Evolutionary conservation across 2,797 vertebrate species (phyloP).

Genomic region (Etheostoma perlongum): DNA sequence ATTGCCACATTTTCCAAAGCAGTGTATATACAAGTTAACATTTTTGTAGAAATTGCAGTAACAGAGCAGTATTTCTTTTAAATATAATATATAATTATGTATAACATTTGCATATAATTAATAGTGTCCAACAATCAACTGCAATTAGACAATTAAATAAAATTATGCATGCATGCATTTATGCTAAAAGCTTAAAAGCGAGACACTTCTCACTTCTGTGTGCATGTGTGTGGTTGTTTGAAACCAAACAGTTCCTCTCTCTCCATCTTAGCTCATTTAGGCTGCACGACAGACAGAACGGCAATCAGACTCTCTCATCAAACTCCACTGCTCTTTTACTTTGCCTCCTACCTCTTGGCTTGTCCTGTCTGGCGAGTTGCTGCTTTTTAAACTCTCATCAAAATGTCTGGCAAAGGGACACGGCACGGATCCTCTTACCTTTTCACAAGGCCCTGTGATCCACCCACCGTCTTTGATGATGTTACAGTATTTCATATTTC

Average conservation of each 20-base stretch:
- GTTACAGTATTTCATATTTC: slow-evolving; percentile 35
- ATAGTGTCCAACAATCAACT: background rate
- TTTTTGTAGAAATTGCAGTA: background rate
- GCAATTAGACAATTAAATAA: background rate
- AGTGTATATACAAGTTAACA: background rate
- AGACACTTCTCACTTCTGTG: slow-evolving; percentile 16
- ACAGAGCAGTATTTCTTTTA: background rate
- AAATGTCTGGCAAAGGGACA: slow-evolving; percentile 50
- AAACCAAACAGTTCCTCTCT: slow-evolving; percentile 32
- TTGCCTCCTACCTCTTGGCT: slow-evolving; percentile 56
- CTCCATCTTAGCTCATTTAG: slow-evolving; percentile 49
- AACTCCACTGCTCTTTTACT: slow-evolving; percentile 60
- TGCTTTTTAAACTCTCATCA: slow-evolving; percentile 56
- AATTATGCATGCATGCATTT: slow-evolving; percentile 6
- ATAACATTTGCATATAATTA: background rate
- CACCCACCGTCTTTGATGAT: slow-evolving; percentile 14
- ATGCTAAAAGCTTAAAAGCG: slow-evolving; percentile 27
- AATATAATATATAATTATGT: background rate
- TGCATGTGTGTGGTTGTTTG: background rate
- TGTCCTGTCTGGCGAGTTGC: slow-evolving; percentile 42
- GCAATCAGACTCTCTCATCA: slow-evolving; percentile 57
- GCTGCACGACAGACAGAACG: slow-evolving; percentile 59
- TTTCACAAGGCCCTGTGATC: slow-evolving; percentile 38
- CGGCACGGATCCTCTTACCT: slow-evolving; percentile 42
- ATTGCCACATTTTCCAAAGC: background rate